phyloP scores from a whole-genome alignment of 2,888 invertebrate species.

The Leucania comma region DNA sequence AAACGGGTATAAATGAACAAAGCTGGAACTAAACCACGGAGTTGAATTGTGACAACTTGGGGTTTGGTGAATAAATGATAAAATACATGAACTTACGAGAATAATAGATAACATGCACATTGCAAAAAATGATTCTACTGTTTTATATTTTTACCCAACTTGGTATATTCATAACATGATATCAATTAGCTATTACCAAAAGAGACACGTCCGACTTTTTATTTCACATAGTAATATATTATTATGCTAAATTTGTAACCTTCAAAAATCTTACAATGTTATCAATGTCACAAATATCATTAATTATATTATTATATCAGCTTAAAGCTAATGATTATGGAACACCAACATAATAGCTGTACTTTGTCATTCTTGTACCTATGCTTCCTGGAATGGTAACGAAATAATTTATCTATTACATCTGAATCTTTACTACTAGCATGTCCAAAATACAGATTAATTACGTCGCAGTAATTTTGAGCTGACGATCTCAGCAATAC shows the following conservation, averaged over 20 bases:
- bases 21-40: not conserved
- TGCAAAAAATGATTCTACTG: too few relatives aligned
- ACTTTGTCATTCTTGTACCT: not conserved
- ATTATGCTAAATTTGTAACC: not conserved
- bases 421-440: too few relatives aligned
- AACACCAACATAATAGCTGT: conserved; percentile 20
- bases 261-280: not conserved
- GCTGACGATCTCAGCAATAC: not conserved
- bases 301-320: conserved; percentile 10
- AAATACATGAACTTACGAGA: not conserved
- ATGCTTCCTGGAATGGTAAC: conserved; percentile 17
- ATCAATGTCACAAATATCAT: conserved; percentile 43
- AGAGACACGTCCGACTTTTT: not conserved
- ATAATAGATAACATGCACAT: not conserved
- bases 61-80: conserved; percentile 1
- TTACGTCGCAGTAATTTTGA: not conserved
- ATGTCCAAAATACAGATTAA: not conserved
- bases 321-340: conserved; percentile 18
- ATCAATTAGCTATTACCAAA: not conserved
- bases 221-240: not conserved
- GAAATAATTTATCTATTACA: not conserved
- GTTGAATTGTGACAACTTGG: not conserved
- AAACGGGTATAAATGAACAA: conserved; percentile 8
- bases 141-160: not conserved
- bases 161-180: not conserved